Evolutionary conservation across 2,113 vertebrate genomes (phyloP).

Genomic region (Bujurquina vittata): DNA sequence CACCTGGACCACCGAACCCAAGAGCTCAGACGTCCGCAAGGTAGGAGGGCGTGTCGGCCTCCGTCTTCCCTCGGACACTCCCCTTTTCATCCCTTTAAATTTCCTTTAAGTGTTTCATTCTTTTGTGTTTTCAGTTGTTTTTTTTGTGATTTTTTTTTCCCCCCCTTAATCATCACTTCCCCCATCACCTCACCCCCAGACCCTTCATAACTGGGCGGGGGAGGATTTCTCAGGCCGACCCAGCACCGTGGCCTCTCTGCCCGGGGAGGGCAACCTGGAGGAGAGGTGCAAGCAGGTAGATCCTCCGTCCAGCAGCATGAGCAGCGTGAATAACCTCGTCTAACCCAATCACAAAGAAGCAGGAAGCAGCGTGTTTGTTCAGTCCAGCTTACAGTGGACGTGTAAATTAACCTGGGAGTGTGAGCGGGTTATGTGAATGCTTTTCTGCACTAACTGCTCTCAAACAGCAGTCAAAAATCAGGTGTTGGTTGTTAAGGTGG

Average conservation of each 20-base stretch:
- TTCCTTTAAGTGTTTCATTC: not conserved
- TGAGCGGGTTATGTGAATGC: not conserved
- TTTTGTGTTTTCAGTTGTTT: not conserved
- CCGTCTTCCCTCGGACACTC: not conserved
- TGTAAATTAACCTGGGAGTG: not conserved
- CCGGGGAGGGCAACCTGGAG: constrained; percentile 91
- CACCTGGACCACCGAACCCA: constrained; percentile 96
- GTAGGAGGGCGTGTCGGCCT: constrained; percentile 62
- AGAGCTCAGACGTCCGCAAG: constrained; percentile 95
- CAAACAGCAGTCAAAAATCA: not conserved
- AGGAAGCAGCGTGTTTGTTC: not conserved
- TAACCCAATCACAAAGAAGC: constrained; percentile 1
- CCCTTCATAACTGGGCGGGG: constrained; percentile 87
- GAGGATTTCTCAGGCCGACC: constrained; percentile 88
- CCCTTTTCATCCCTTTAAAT: not conserved
- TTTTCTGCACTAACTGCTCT: constrained; percentile 16
- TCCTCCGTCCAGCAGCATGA: constrained; percentile 21
- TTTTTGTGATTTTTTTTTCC: not conserved
- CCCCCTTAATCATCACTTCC: not conserved
- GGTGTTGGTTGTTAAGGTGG: not conserved
- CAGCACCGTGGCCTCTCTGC: constrained; percentile 86
- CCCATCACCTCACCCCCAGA: constrained; percentile 74
- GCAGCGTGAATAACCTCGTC: not conserved
- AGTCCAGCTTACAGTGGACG: too few species aligned
- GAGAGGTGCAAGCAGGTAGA: constrained; percentile 97